These are phyloP conservation scores for Holacanthus passer DNA, from an alignment of 2,113 vertebrate genomes.

Conservation along the genomic window DNA sequence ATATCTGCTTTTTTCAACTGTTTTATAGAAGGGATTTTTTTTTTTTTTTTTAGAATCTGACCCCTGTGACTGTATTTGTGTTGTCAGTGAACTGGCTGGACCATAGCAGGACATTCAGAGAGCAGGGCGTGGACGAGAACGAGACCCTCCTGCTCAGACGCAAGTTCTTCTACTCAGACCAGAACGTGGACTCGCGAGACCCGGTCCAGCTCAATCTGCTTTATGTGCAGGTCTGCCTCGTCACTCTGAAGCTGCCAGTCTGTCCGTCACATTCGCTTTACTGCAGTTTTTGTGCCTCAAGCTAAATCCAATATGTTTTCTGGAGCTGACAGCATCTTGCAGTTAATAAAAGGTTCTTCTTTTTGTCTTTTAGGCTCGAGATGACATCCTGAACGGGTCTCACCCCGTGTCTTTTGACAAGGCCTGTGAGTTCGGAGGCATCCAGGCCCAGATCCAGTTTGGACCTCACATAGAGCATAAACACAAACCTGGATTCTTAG, in stretches of 20 bases:
- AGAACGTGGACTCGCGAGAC: conserved; percentile 98
- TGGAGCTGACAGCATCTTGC: not conserved
- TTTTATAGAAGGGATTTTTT: not conserved
- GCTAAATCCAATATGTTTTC: not conserved
- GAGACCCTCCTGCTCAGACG: conserved; percentile 93
- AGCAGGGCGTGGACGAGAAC: conserved; percentile 97
- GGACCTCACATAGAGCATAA: conserved; percentile 98
- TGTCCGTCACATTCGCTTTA: not conserved
- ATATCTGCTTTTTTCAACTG: not conserved
- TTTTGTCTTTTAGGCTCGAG: conserved; percentile 89
- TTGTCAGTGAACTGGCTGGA: conserved; percentile 96
- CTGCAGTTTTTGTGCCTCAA: not conserved
- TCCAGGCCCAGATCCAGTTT: conserved; percentile 99
- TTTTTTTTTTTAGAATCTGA: not conserved
- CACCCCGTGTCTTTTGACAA: conserved; percentile 99
- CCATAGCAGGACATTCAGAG: conserved; percentile 96
- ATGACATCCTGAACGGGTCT: conserved; percentile 98
- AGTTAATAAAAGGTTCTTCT: not conserved
- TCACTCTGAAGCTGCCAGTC: not conserved
- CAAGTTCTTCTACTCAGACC: conserved; percentile 99
- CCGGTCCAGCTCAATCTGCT: conserved; percentile 98
- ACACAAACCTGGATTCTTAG: conserved; percentile 98
- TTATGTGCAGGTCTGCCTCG: conserved; percentile 90
- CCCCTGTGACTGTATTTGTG: conserved; percentile 4
- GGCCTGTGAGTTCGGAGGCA: conserved; percentile 96